Percentiles rank a stretch among this genome's conserved stretches.
Conservation (phyloP, 2,888 invertebrate genomes). For the Drosophila anomelani region DNA sequence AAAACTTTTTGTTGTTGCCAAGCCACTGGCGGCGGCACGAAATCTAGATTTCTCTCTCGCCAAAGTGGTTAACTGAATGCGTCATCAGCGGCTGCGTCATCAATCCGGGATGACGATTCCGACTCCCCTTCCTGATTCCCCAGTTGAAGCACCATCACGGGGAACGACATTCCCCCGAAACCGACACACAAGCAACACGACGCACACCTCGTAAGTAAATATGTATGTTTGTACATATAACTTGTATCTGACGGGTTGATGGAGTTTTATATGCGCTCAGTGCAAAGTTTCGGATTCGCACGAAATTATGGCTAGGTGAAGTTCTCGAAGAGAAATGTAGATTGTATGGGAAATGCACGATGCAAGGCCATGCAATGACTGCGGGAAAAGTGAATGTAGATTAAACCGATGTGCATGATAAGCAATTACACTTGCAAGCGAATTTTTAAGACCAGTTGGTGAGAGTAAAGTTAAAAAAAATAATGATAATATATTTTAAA, state of each 20-base stretch:
- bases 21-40: slow-evolving; percentile 57
- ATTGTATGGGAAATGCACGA: slow-evolving; percentile 28
- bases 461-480: too few relatives aligned
- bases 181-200: slow-evolving; percentile 3
- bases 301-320: slow-evolving; percentile 27
- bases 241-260: slow-evolving; percentile 7
- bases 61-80: slow-evolving; percentile 47
- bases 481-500: too few relatives aligned
- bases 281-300: slow-evolving; percentile 35
- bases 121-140: slow-evolving; percentile 25
- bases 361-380: slow-evolving; percentile 23
- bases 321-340: slow-evolving; percentile 28
- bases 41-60: slow-evolving; percentile 32
- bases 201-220: not conserved
- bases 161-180: slow-evolving; percentile 31
- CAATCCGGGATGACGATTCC: slow-evolving; percentile 59
- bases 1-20: slow-evolving; percentile 68
- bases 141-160: slow-evolving; percentile 13
- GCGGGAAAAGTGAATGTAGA: slow-evolving; percentile 18
- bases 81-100: slow-evolving; percentile 71
- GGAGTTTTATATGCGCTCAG: slow-evolving; percentile 17
- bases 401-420: slow-evolving; percentile 20
- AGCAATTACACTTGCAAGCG: slow-evolving; percentile 2
- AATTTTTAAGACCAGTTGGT: not conserved
- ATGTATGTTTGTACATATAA: slow-evolving; percentile 1